Conservation (phyloP, 2,797 vertebrate genomes). For the Esox lucius region DNA sequence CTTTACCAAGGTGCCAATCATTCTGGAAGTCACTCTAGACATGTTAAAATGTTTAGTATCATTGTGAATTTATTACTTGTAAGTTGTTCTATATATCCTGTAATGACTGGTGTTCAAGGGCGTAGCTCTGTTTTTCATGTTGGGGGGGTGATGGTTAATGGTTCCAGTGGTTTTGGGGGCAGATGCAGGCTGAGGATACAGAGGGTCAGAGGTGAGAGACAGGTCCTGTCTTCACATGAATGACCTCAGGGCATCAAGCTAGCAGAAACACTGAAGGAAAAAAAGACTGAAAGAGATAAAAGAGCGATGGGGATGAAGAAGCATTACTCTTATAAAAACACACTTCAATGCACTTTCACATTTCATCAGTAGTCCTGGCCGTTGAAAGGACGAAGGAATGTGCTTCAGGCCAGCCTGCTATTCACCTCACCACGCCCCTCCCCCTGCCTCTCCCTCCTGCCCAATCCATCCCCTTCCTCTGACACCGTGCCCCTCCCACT, state of each 20-base stretch:
- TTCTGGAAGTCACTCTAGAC: too few species aligned
- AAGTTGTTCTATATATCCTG: too few species aligned
- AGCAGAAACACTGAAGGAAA: background rate
- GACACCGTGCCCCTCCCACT: constrained; percentile 35
- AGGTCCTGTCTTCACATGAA: constrained; percentile 59
- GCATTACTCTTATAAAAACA: constrained; percentile 52
- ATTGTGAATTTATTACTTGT: too few species aligned
- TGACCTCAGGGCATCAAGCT: constrained; percentile 36
- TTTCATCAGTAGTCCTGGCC: constrained; percentile 64
- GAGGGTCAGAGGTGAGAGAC: constrained; percentile 42
- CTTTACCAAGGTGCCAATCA: too few species aligned
- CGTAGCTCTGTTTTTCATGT: too few species aligned
- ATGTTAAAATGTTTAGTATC: too few species aligned
- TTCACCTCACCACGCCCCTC: constrained; percentile 47
- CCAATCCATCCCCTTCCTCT: constrained; percentile 35
- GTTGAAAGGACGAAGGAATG: constrained; percentile 65
- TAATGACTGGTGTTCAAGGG: too few species aligned
- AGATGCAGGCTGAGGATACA: constrained; percentile 26
- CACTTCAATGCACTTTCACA: constrained; percentile 59
- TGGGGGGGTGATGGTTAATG: too few species aligned
- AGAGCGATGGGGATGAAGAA: constrained; percentile 21
- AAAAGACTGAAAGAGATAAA: background rate
- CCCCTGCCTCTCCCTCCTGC: background rate
- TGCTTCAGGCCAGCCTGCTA: constrained; percentile 58
- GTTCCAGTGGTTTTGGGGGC: too few species aligned